Base-by-base conservation (phyloP, 1,140 invertebrate genomes). In the Drosophila athabasca region DNA sequence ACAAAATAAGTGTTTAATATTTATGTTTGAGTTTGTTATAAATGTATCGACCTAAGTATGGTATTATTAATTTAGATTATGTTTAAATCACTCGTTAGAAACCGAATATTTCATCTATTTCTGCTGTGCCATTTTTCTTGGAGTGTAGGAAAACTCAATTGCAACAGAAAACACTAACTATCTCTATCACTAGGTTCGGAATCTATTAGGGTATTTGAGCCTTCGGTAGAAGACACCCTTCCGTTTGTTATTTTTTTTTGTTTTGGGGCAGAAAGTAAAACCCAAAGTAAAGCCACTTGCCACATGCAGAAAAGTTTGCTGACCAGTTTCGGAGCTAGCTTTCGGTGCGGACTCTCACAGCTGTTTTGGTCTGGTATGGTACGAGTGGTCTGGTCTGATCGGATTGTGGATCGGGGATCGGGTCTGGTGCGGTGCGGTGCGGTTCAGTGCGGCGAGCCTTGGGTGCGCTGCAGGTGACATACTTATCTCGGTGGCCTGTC, bases 261-360 rank as follows among this genome's bases (percentile, higher is more conserved):
- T 9, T 46, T 61, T 57, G 77, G 68, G 69, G 60, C 82, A 66
- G 82, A 87, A 87, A 87, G 82, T 87, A 85, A 87, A 87, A 87
- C 64, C 73, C 43, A 19, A 19, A 19, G 17, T 19, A 19, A 19
- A 19, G 60, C 64, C 49, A 69, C 79, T 83, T 49, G 70, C 58
- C 72, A 49, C 35, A 13, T 39, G 35, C 35, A 39, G 3, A 13
- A 39, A 39, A 11, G 13, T 39, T 13, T 39, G 11, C 48, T 46
- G 64, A 26, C 61, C 67, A 52, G 24, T 57, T 41, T 59, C 29
- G 35, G 9, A 4, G 35, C 11, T 39, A 15, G 43, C 45, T 62
- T 58, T 58, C 17, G 6, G 45, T 39, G 35, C 11, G 35, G 11
- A 4, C 35, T 39, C 35, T 67, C 49, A 58, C 74, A 78, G 61